These are phyloP conservation scores for Agrochola litura DNA, from an alignment of 2,888 invertebrate genomes.

Conservation along the genomic window DNA sequence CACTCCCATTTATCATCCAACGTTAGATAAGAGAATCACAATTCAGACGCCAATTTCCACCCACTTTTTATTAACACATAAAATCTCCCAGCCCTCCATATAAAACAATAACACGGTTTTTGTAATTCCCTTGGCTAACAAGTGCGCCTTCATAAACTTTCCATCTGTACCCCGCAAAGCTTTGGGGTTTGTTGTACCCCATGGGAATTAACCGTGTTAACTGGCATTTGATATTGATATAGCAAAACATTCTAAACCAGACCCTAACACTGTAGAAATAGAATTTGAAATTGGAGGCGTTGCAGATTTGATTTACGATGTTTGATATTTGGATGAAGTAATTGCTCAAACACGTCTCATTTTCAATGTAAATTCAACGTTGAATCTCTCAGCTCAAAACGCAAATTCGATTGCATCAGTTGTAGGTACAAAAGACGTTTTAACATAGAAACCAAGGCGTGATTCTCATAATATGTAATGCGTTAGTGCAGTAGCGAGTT, in stretches of 20 bases:
- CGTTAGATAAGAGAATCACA: conserved; percentile 66
- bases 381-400: conserved; percentile 29
- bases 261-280: conserved; percentile 51
- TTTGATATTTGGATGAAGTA: conserved; percentile 64
- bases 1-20: conserved; percentile 74
- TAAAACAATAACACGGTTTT: conserved; percentile 88
- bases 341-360: conserved; percentile 67
- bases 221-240: conserved; percentile 81
- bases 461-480: conserved; percentile 89
- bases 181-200: conserved; percentile 83
- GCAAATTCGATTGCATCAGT: conserved; percentile 35
- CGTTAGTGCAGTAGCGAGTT: conserved; percentile 84
- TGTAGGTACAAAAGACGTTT: conserved; percentile 62
- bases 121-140: conserved; percentile 86
- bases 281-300: conserved; percentile 51
- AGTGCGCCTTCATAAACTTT: conserved; percentile 88
- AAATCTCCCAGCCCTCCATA: conserved; percentile 80
- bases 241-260: conserved; percentile 56
- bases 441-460: conserved; percentile 74
- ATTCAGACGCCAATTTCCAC: conserved; percentile 77
- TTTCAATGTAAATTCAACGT: conserved; percentile 59
- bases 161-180: conserved; percentile 86
- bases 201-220: conserved; percentile 82
- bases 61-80: conserved; percentile 88
- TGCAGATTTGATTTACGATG: conserved; percentile 60